Conservation (phyloP, 1,140 invertebrate species). For the Ylistrum balloti region DNA sequence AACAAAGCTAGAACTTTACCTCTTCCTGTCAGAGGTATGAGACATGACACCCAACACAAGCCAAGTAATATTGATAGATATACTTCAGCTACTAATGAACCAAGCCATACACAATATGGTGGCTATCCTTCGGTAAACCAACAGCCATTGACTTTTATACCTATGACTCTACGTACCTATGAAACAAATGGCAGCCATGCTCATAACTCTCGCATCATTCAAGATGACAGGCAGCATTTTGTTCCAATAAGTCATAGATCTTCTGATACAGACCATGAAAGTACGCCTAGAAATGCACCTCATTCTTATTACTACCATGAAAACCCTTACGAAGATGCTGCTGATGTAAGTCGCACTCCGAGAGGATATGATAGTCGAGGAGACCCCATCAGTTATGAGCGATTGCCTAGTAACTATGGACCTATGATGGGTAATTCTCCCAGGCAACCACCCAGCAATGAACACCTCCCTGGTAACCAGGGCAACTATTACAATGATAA, state of each 20-base stretch:
- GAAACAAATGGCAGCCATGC: neutral
- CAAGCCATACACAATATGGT: neutral
- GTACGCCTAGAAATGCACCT: neutral
- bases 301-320: slow-evolving; percentile 21
- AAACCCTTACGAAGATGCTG: neutral
- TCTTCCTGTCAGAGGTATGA: neutral
- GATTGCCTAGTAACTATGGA: neutral
- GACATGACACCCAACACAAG: neutral
- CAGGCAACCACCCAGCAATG: neutral
- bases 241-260: neutral
- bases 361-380: neutral
- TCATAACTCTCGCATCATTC: neutral
- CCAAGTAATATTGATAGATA: neutral
- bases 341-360: neutral
- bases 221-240: neutral
- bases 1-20: neutral
- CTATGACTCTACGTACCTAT: neutral
- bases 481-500: neutral
- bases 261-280: neutral
- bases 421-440: neutral
- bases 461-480: neutral
- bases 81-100: neutral
- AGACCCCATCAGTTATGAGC: neutral
- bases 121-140: neutral
- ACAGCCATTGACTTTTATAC: neutral